These are phyloP conservation scores for Leptinotarsa peninsularis DNA, from an alignment of 2,888 invertebrate genomes.

Conservation along the genomic window DNA sequence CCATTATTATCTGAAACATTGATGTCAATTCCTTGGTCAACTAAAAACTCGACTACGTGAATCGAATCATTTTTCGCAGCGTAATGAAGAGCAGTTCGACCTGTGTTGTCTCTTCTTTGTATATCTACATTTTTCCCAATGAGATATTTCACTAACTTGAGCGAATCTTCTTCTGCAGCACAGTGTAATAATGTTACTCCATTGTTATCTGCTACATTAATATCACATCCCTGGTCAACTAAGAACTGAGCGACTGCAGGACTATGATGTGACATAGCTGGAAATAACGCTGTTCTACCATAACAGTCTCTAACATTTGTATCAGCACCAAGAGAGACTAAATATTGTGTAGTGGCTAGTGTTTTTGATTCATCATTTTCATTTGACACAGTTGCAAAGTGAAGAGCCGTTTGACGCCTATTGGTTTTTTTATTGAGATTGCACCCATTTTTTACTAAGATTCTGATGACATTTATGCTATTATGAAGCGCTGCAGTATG, in stretches of 20 bases:
- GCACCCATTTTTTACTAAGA: slow-evolving; percentile 18
- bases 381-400: slow-evolving; percentile 12
- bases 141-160: neutral
- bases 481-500: neutral
- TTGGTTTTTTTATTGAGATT: slow-evolving; percentile 3
- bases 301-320: neutral
- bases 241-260: neutral
- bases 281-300: slow-evolving; percentile 16
- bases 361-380: neutral
- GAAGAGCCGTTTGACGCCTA: slow-evolving; percentile 12
- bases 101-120: neutral
- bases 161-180: slow-evolving; percentile 1
- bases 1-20: neutral
- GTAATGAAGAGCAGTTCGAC: neutral
- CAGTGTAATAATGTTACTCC: neutral
- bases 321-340: slow-evolving; percentile 8
- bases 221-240: neutral
- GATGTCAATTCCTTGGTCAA: neutral
- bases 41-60: neutral
- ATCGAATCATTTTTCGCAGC: neutral
- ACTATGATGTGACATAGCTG: neutral
- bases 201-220: neutral
- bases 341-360: slow-evolving; percentile 4
- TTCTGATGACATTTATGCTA: neutral
- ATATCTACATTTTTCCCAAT: neutral